phyloP scores from a whole-genome alignment of 2,797 vertebrate genomes.

The Tokudaia muenninki region DNA sequence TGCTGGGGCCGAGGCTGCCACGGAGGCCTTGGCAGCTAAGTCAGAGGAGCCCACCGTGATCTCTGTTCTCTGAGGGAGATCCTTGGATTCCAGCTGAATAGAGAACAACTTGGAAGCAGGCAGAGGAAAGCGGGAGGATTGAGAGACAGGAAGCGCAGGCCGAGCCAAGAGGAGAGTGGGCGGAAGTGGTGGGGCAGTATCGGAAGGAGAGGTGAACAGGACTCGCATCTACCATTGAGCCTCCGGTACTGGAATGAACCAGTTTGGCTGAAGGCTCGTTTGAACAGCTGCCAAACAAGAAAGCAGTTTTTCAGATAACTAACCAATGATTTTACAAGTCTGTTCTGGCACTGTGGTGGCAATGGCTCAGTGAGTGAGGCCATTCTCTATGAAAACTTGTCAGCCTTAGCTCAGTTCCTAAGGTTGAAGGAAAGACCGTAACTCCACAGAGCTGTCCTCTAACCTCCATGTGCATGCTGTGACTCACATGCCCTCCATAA shows the following conservation, averaged over 20 bases:
- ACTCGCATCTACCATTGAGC: conserved; percentile 69
- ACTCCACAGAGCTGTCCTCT: background rate
- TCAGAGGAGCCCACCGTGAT: conserved; percentile 83
- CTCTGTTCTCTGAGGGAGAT: conserved; percentile 86
- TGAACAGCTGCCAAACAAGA: conserved; percentile 25
- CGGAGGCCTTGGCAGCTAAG: conserved; percentile 84
- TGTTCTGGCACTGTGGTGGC: background rate
- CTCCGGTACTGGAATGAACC: conserved; percentile 63
- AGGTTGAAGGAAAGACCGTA: background rate
- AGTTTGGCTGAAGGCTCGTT: conserved; percentile 74
- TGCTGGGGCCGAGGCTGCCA: conserved; percentile 80
- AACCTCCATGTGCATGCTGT: background rate
- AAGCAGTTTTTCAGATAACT: background rate
- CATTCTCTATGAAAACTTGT: background rate
- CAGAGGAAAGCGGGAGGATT: background rate
- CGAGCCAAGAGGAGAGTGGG: background rate
- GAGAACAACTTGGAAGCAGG: conserved; percentile 78
- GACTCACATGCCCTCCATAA: no score
- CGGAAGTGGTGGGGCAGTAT: background rate
- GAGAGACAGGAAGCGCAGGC: background rate
- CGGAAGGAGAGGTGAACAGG: conserved; percentile 57
- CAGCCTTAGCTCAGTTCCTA: background rate
- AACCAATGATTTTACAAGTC: background rate
- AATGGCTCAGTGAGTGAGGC: background rate
- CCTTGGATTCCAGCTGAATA: conserved; percentile 85